phyloP scores from a whole-genome alignment of 1,140 invertebrate species.

The Tachypleus tridentatus region DNA sequence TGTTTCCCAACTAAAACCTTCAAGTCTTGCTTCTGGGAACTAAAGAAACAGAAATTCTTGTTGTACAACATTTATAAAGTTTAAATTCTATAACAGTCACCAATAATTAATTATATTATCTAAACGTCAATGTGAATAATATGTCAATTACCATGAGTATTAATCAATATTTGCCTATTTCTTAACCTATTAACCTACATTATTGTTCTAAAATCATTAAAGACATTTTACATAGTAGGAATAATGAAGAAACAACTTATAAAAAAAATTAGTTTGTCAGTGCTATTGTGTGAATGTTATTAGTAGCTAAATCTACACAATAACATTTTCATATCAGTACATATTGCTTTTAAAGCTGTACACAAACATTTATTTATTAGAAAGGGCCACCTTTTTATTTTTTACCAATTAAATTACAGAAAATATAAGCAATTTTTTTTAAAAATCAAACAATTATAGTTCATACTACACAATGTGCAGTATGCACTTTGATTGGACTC shows the following conservation, averaged over 20 bases:
- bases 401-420: too few species aligned
- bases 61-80: background rate
- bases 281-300: too few species aligned
- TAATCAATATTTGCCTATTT: background rate
- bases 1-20: constrained; percentile 49
- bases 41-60: constrained; percentile 27
- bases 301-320: too few species aligned
- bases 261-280: too few species aligned
- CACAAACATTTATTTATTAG: too few species aligned
- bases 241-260: background rate
- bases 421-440: too few species aligned
- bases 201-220: background rate
- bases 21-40: constrained; percentile 45
- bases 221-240: background rate
- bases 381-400: too few species aligned
- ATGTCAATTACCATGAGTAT: background rate
- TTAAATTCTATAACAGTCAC: background rate
- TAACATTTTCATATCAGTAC: too few species aligned
- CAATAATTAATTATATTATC: background rate
- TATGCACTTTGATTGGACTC: too few species aligned
- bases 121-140: background rate
- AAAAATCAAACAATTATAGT: too few species aligned
- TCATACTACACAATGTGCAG: too few species aligned
- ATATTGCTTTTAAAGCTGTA: too few species aligned
- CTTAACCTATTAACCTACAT: background rate